These are phyloP conservation scores for Cephalopterus ornatus DNA, from an alignment of 2,113 vertebrate species.

Conservation along the genomic window DNA sequence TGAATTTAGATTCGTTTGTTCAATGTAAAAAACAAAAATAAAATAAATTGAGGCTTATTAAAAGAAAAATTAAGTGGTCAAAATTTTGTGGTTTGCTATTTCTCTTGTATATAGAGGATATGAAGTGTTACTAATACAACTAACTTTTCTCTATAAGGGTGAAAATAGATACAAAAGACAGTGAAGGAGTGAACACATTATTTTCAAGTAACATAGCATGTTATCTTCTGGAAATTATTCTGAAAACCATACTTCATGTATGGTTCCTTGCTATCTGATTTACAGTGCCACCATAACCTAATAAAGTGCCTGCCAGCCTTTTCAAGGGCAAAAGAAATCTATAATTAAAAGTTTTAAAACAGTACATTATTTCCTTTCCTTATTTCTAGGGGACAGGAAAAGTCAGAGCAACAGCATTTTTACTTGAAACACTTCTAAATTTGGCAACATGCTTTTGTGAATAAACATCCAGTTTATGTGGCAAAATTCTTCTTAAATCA, in stretches of 20 bases:
- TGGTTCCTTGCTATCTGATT: background rate
- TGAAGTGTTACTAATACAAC: background rate
- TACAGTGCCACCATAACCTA: background rate
- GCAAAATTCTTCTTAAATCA: background rate
- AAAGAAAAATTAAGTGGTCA: background rate
- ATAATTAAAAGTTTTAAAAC: background rate
- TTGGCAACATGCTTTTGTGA: background rate
- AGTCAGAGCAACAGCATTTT: background rate
- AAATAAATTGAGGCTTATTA: background rate
- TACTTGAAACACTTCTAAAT: background rate
- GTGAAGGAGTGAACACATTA: background rate
- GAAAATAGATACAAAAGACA: background rate
- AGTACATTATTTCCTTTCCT: background rate
- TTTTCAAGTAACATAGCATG: slow-evolving; percentile 3
- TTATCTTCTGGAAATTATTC: background rate
- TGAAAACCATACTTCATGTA: slow-evolving; percentile 6
- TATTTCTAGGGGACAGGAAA: background rate
- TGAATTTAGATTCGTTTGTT: background rate
- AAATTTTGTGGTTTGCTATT: background rate
- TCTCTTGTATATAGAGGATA: background rate
- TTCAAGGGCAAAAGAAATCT: background rate
- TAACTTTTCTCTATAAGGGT: background rate
- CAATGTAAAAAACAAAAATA: background rate
- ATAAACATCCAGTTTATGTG: background rate
- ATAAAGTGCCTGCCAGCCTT: background rate